Evolutionary conservation across 2,113 vertebrate species (phyloP), one percentile per base, ranked within the genome.

Genomic region (Corythaeola cristata): DNA sequence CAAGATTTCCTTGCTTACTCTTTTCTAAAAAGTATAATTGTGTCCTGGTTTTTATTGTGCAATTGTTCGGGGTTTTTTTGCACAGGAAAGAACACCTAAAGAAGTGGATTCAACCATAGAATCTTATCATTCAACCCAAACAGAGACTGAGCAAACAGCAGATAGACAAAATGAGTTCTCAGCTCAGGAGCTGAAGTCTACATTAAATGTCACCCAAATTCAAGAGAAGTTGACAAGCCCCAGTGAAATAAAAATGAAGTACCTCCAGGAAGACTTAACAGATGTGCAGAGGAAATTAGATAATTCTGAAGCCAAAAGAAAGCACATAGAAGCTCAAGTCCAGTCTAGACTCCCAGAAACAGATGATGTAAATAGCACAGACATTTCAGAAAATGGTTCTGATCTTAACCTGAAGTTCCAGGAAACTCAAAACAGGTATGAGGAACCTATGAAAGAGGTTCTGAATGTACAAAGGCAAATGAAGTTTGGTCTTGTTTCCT

Each of bases 321-420:
- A 95, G 44, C 97, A 98, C 5, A 93, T 98, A 66, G 98, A 99
- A 89, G 97, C 96, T 14, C 97, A 98, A 67, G 97, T 99, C 35
- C 98, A 97, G 53, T 96, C 97, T 20, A 97, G 92, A 81, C 88
- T 93, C 18, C 39, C 97, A 59, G 96, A 96, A 76, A 55, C 12
- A 27, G 68, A 50, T 26, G 37, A 86, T 27, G 62, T 97, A 33
- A 96, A 98, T 88, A 98, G 96, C 67, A 90, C 96, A 15, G 98
- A 97, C 64, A 63, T 98, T 95, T 97, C 98, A 41, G 99, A 99
- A 97, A 99, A 98, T 28, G 96, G 98, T 83, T 99, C 98, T 2
- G 98, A 98, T 91, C 98, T 98, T 59, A 99, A 98, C 69, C 96
- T 98, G 33, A 99, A 98, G 60, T 97, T 98, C 49, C 98, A 98